Evolutionary conservation across 2,888 invertebrate species (phyloP), one percentile per base, ranked within the genome.

Genomic region (Sipunculus nudus): DNA sequence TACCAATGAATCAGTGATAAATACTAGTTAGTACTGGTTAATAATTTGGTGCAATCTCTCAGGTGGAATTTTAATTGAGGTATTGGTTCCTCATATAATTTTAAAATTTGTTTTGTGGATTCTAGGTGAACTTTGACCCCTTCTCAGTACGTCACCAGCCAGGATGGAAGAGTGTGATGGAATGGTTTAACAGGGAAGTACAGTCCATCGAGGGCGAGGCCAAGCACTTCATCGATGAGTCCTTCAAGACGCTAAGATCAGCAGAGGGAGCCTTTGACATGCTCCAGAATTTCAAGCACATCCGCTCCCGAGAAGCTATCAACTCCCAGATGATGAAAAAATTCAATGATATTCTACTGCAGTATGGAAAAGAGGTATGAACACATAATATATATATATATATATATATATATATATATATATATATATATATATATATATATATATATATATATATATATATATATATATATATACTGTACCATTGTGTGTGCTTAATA

Each of bases 161-260:
- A 77, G 91, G 92, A 76, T 96, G 96, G 95, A 91, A 92, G 64
- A 90, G 90, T 1, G 89, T 93, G 1, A 89, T 93, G 86, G 87
- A 87, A 0, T 88, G 88, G 66, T 93, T 95, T 78, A 89, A 91
- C 82, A 88, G 87, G 25, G 91, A 92, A 76, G 91, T 94, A 2
- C 67, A 72, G 21, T 86, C 86, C 65, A 85, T 95, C 31, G 95
- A 96, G 79, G 87, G 88, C 2, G 92, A 94, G 75, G 93, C 94
- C 0, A 91, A 91, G 76, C 87, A 87, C 63, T 93, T 94, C 74
- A 93, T 96, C 61, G 92, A 94, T 78, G 89, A 91, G 75, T 92
- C 93, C 67, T 95, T 96, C 77, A 89, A 88, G 59, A 89, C 89
- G 59, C 85, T 95, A 59, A 87, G 92, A 8, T 90, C 90, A 6